phyloP scores from a whole-genome alignment of 2,113 vertebrate species.

The Scortum barcoo region DNA sequence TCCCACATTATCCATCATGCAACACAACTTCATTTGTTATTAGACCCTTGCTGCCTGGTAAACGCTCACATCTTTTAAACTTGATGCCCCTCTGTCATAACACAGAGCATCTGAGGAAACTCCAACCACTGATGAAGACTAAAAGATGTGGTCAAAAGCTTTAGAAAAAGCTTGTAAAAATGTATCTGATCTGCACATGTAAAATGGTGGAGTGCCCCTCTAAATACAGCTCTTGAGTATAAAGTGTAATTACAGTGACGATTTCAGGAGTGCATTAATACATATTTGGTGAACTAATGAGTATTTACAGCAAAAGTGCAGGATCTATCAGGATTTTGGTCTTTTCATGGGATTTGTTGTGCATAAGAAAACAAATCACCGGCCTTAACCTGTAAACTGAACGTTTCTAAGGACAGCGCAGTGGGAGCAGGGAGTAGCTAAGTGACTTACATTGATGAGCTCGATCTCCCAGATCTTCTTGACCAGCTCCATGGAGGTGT shows the following conservation, averaged over 20 bases:
- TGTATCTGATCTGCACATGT: background rate
- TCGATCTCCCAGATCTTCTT: constrained; percentile 99
- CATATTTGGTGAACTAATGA: background rate
- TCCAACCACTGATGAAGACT: background rate
- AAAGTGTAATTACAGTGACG: too few species aligned
- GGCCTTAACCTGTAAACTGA: background rate
- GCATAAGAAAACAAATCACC: background rate
- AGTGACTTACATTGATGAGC: constrained; percentile 94
- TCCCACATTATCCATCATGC: background rate
- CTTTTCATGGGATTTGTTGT: background rate
- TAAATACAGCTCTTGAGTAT: background rate
- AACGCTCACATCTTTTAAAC: background rate
- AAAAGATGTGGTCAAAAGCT: too few species aligned
- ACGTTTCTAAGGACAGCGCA: background rate
- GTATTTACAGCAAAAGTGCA: background rate
- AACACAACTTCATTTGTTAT: background rate
- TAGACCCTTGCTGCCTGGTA: background rate
- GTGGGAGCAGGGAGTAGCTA: background rate
- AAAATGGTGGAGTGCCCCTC: background rate
- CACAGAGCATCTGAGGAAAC: background rate
- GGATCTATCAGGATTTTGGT: background rate
- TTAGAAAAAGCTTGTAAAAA: background rate
- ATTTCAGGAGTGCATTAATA: constrained; percentile 28
- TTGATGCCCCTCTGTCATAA: background rate
- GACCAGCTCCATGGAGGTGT: constrained; percentile 98